These are phyloP conservation scores for Rhagonycha fulva DNA, from an alignment of 2,888 invertebrate genomes.

Conservation along the genomic window DNA sequence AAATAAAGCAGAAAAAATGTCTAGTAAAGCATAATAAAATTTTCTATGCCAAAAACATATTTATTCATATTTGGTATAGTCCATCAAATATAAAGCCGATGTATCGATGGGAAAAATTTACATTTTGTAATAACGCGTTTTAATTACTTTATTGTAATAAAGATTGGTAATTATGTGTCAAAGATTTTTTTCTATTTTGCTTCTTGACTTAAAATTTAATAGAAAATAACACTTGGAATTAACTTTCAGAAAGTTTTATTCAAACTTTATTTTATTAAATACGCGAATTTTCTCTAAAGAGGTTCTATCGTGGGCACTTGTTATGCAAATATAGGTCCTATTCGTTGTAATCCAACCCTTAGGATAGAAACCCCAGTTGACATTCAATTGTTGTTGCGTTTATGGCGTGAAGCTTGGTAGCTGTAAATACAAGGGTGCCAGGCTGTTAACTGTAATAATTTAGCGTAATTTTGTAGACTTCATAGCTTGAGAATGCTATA, in stretches of 20 bases:
- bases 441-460: conserved; percentile 38
- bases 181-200: neutral
- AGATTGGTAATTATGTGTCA: too few relatives aligned
- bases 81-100: too few relatives aligned
- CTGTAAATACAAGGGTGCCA: conserved; percentile 35
- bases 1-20: too few relatives aligned
- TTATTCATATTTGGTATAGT: too few relatives aligned
- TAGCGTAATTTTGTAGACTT: conserved; percentile 34
- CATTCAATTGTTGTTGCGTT: conserved; percentile 42
- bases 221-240: conserved; percentile 1
- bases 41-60: too few relatives aligned
- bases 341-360: conserved; percentile 36
- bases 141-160: too few relatives aligned
- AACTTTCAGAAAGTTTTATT: conserved; percentile 19
- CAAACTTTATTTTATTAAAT: conserved; percentile 31
- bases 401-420: conserved; percentile 37
- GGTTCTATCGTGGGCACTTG: conserved; percentile 33
- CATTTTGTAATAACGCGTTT: too few relatives aligned
- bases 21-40: too few relatives aligned
- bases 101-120: too few relatives aligned
- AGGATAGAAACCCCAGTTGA: conserved; percentile 35
- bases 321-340: conserved; percentile 40
- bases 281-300: conserved; percentile 26
- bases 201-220: neutral
- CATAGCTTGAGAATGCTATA: conserved; percentile 34